Percentiles rank a stretch among this genome's conserved stretches.
phyloP scores from a whole-genome alignment of 2,797 vertebrate species.

The Sebastes minor region DNA sequence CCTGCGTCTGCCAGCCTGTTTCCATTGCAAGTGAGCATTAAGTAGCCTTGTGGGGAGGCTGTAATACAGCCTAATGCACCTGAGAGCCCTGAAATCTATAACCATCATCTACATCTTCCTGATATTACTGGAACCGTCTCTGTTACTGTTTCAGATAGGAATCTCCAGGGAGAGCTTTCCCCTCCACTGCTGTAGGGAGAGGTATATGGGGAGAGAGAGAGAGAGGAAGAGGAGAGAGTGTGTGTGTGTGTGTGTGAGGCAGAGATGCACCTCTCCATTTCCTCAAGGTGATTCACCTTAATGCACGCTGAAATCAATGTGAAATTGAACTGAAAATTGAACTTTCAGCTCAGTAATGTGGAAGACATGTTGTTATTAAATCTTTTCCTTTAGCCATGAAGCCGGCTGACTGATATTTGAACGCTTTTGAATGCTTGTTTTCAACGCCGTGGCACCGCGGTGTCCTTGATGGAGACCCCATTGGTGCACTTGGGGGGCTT shows the following conservation, averaged over 20 bases:
- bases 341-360: slow-evolving; percentile 76
- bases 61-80: slow-evolving; percentile 81
- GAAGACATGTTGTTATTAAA: slow-evolving; percentile 82
- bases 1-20: slow-evolving; percentile 45
- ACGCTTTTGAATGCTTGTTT: slow-evolving; percentile 48
- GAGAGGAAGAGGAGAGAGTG: slow-evolving; percentile 1
- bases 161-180: slow-evolving; percentile 74
- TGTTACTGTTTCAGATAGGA: slow-evolving; percentile 78
- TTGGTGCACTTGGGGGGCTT: neutral
- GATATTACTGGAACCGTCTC: slow-evolving; percentile 80
- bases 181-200: slow-evolving; percentile 51
- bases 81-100: slow-evolving; percentile 82
- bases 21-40: slow-evolving; percentile 65
- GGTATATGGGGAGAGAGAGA: slow-evolving; percentile 10
- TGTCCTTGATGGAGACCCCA: slow-evolving; percentile 30
- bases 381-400: slow-evolving; percentile 72
- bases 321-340: slow-evolving; percentile 84
- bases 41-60: slow-evolving; percentile 79
- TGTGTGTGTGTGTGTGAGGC: slow-evolving; percentile 11
- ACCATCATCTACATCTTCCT: slow-evolving; percentile 79
- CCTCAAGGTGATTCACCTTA: slow-evolving; percentile 82
- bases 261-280: slow-evolving; percentile 73
- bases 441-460: slow-evolving; percentile 5
- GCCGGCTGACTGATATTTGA: slow-evolving; percentile 60
- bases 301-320: slow-evolving; percentile 82